Conservation (phyloP, 2,888 invertebrate species). For the Clivina fossor region DNA sequence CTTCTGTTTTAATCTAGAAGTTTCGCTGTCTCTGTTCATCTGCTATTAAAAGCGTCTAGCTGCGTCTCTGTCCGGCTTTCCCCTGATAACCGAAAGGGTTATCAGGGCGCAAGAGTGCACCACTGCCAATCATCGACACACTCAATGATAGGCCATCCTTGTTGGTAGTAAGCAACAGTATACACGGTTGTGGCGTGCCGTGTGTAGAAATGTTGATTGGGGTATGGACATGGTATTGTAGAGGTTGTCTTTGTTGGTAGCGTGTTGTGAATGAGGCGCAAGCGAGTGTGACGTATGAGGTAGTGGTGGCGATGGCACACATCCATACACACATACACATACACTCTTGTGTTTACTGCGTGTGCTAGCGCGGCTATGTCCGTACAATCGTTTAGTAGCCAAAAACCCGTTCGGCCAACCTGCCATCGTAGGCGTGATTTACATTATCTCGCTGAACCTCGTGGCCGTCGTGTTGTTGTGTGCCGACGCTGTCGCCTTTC, state of each 20-base stretch:
- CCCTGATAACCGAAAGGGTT: conserved; percentile 56
- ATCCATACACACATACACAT: conserved; percentile 48
- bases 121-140: conserved; percentile 42
- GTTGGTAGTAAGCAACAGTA: conserved; percentile 36
- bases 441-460: conserved; percentile 22
- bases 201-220: too few species aligned
- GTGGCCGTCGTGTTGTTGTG: too few species aligned
- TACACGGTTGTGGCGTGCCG: conserved; percentile 38
- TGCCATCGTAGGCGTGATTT: conserved; percentile 37
- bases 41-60: conserved; percentile 48
- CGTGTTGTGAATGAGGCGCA: too few species aligned
- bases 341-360: conserved; percentile 47
- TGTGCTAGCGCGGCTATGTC: conserved; percentile 47
- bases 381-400: conserved; percentile 49
- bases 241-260: too few species aligned
- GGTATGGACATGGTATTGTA: too few species aligned
- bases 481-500: too few species aligned
- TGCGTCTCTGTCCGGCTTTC: conserved; percentile 48
- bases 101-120: conserved; percentile 53
- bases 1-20: conserved; percentile 55
- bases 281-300: conserved; percentile 31
- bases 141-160: conserved; percentile 49
- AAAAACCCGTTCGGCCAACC: conserved; percentile 47
- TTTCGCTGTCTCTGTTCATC: conserved; percentile 47
- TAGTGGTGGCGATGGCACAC: conserved; percentile 37